Evolutionary conservation across 1,140 invertebrate species (phyloP).

Genomic region (Camponotus pennsylvanicus): DNA sequence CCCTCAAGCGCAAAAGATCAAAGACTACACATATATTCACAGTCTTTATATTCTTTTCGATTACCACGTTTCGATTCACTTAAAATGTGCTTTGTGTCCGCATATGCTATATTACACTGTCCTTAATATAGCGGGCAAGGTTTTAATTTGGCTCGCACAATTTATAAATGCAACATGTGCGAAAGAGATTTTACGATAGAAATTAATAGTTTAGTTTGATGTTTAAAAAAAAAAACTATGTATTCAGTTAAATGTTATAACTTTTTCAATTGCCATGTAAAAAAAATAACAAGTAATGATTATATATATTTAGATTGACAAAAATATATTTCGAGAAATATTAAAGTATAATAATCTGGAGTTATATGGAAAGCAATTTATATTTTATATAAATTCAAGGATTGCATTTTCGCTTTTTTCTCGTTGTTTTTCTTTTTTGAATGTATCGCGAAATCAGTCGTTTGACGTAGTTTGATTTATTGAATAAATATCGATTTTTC

Average conservation of each 20-base stretch:
- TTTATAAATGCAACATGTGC: background rate
- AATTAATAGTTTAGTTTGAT: background rate
- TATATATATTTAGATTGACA: background rate
- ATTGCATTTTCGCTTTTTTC: background rate
- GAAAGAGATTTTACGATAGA: background rate
- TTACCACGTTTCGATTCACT: conserved; percentile 29
- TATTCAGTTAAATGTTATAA: background rate
- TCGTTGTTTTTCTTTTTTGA: background rate
- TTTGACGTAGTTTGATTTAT: conserved; percentile 62
- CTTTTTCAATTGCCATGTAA: background rate
- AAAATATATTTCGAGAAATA: conserved; percentile 3
- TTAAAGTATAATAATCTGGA: background rate
- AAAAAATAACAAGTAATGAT: background rate
- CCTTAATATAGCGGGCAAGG: background rate
- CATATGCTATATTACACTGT: background rate
- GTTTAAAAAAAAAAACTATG: background rate
- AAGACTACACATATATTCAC: conserved; percentile 13
- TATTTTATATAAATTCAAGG: conserved; percentile 31
- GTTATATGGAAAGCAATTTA: conserved; percentile 9
- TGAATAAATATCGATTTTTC: conserved; percentile 63
- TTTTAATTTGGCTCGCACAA: conserved; percentile 15
- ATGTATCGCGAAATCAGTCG: conserved; percentile 41
- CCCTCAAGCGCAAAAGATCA: conserved; percentile 9
- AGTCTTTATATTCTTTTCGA: conserved; percentile 30
- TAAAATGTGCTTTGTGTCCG: conserved; percentile 34